Conservation (phyloP, 2,888 invertebrate genomes). For the Oligia strigilis region DNA sequence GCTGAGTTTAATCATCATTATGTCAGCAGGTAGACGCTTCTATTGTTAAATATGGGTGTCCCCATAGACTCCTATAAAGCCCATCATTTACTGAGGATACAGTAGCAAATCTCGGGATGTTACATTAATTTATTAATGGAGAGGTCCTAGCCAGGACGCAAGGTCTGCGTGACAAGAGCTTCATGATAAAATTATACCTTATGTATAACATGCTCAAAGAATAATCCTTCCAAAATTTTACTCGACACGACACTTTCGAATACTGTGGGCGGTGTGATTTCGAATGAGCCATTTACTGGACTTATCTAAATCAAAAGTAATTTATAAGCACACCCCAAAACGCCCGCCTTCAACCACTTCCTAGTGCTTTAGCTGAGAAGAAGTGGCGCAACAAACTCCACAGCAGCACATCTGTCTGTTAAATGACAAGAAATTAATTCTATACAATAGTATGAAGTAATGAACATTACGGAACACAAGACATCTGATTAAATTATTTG, state of each 20-base stretch:
- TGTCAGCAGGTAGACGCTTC: constrained; percentile 23
- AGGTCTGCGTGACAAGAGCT: constrained; percentile 13
- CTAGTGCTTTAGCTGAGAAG: not conserved
- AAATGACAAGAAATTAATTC: not conserved
- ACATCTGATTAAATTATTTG: too few species aligned
- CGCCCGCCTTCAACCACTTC: not conserved
- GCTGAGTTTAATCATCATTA: constrained; percentile 55
- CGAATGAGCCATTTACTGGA: not conserved
- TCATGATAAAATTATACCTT: constrained; percentile 18
- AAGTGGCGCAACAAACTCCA: not conserved
- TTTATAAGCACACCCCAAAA: not conserved
- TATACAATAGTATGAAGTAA: not conserved
- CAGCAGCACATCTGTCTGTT: not conserved
- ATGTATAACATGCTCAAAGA: not conserved
- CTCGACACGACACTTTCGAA: not conserved
- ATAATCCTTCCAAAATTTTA: not conserved
- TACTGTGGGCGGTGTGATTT: not conserved
- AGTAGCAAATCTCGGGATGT: constrained; percentile 13
- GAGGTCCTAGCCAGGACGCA: constrained; percentile 5
- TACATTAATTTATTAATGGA: constrained; percentile 34
- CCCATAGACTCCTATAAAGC: constrained; percentile 18
- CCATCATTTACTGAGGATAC: constrained; percentile 13
- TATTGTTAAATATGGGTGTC: constrained; percentile 36
- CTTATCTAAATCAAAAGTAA: not conserved
- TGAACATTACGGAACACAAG: not conserved